These are phyloP conservation scores for Cyanocitta stelleri DNA, from an alignment of 2,113 vertebrate genomes.

Conservation along the genomic window DNA sequence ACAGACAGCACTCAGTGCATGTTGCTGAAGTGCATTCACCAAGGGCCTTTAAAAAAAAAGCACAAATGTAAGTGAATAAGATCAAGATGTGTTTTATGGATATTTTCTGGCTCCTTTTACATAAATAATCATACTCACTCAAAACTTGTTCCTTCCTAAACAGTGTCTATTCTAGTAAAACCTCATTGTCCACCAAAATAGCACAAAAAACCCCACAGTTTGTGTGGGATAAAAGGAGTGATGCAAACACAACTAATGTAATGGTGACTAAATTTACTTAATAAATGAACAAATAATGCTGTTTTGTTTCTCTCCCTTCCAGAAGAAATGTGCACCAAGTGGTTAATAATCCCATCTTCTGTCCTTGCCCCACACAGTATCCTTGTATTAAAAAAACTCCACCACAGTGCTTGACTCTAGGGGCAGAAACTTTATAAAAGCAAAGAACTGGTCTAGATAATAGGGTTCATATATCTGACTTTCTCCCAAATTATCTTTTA, in stretches of 20 bases:
- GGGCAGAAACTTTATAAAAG: background rate
- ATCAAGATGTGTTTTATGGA: background rate
- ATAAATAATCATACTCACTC: background rate
- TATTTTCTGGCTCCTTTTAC: background rate
- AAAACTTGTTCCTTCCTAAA: background rate
- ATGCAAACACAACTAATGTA: background rate
- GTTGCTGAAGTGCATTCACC: too few relatives aligned
- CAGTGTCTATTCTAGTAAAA: background rate
- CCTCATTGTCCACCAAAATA: background rate
- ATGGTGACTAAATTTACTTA: background rate
- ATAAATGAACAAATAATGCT: background rate
- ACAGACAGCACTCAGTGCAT: too few relatives aligned
- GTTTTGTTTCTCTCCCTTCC: background rate
- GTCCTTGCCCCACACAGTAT: background rate
- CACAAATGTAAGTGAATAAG: background rate
- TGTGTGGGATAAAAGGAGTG: background rate
- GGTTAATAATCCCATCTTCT: background rate
- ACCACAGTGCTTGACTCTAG: background rate
- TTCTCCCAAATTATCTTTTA: background rate
- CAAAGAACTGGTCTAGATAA: background rate
- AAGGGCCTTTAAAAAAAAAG: background rate
- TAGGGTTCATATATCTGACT: background rate
- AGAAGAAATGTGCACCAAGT: background rate
- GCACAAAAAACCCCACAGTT: accelerated
- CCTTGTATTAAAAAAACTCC: background rate